Conservation (phyloP, 2,113 vertebrate genomes). For the rat (Rattus norvegicus) region DNA sequence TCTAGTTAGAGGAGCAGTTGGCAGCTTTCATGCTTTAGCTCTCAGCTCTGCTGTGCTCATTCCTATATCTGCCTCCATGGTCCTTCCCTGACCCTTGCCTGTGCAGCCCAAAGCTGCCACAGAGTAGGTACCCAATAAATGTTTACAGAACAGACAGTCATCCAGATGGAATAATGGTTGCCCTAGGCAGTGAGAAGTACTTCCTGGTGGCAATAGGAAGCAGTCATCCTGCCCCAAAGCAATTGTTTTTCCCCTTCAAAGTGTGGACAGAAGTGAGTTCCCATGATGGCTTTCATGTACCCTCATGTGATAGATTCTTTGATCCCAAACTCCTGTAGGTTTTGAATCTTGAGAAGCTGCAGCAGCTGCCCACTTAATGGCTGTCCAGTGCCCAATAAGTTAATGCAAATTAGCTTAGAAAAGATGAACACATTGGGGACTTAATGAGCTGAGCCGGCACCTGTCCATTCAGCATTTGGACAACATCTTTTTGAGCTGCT, state of each 20-base stretch:
- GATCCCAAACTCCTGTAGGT: constrained; percentile 39
- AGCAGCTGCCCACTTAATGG: constrained; percentile 11
- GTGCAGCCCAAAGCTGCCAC: not conserved
- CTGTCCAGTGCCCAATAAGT: not conserved
- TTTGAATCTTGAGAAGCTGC: constrained; percentile 53
- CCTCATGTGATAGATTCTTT: constrained; percentile 29
- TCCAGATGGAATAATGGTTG: not conserved
- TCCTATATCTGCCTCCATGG: accelerated
- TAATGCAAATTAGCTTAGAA: constrained; percentile 65
- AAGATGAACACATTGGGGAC: constrained; percentile 64
- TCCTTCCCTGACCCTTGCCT: not conserved
- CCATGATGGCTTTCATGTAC: accelerated
- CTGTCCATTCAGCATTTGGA: constrained; percentile 48
- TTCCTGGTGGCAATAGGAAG: not conserved
- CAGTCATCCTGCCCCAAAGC: not conserved
- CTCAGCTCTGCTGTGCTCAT: too few relatives aligned
- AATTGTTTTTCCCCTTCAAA: not conserved
- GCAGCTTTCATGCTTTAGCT: not conserved
- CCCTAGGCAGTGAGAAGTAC: not conserved
- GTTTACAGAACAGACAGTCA: not conserved
- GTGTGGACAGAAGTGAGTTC: not conserved
- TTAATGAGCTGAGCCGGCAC: constrained; percentile 71
- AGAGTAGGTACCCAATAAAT: not conserved
- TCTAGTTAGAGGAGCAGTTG: too few relatives aligned
- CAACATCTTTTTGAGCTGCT: not conserved